Evolutionary conservation across 2,888 invertebrate species (phyloP).

Genomic region (Polia nebulosa): DNA sequence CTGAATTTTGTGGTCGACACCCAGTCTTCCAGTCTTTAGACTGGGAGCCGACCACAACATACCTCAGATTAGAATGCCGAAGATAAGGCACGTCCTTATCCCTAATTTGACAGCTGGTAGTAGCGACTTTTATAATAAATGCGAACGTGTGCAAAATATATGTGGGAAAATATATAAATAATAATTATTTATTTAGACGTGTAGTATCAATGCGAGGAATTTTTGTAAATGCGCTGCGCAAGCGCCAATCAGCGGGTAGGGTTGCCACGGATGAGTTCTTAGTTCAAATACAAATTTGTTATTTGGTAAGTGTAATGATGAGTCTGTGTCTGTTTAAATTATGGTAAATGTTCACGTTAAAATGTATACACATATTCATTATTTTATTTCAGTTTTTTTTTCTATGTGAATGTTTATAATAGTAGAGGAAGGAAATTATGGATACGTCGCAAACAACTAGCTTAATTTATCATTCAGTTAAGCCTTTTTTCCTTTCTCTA

Average conservation of each 20-base stretch:
- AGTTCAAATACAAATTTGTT: no score
- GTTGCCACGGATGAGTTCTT: slow-evolving; percentile 70
- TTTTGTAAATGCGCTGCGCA: slow-evolving; percentile 85
- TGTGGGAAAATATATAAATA: slow-evolving; percentile 62
- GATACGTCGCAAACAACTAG: no score
- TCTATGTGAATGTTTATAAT: no score
- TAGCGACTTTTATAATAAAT: slow-evolving; percentile 15
- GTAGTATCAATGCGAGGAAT: slow-evolving; percentile 82
- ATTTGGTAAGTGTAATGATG: no score
- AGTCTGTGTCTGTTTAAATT: no score
- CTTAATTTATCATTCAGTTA: no score
- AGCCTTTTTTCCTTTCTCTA: no score
- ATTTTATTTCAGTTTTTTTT: no score
- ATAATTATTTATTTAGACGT: slow-evolving; percentile 59
- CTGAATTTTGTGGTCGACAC: neutral
- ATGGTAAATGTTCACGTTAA: no score
- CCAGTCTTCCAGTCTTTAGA: neutral
- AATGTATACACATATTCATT: no score
- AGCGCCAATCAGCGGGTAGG: slow-evolving; percentile 80
- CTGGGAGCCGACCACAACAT: slow-evolving; percentile 17
- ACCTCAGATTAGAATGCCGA: slow-evolving; percentile 11
- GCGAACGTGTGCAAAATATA: slow-evolving; percentile 51
- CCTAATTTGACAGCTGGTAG: slow-evolving; percentile 40
- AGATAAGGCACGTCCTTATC: slow-evolving; percentile 4
- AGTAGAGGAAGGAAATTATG: no score